Evolutionary conservation across 1,140 invertebrate genomes (phyloP).

Genomic region (Pantala flavescens): DNA sequence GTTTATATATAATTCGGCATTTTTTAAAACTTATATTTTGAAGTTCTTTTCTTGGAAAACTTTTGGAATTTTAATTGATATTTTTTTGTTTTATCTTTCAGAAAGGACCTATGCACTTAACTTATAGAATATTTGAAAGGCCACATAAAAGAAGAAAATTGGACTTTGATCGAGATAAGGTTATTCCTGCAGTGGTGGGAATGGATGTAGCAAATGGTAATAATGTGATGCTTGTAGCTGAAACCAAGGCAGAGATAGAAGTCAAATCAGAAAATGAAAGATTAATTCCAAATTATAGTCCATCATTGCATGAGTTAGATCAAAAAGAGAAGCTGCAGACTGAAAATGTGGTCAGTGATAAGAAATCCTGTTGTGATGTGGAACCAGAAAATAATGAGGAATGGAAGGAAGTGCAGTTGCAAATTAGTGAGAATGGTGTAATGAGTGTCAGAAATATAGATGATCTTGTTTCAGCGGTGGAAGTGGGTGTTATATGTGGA

Average conservation of each 20-base stretch:
- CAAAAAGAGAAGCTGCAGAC: neutral
- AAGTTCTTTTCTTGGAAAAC: too few relatives aligned
- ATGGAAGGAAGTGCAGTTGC: constrained; percentile 56
- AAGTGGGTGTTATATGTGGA: neutral
- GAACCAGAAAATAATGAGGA: constrained; percentile 32
- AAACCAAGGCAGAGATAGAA: neutral
- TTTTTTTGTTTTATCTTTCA: constrained; percentile 26
- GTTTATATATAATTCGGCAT: too few relatives aligned
- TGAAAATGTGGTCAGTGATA: neutral
- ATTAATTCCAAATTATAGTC: constrained; percentile 8
- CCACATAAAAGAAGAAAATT: constrained; percentile 39
- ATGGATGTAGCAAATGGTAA: neutral
- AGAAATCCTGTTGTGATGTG: neutral
- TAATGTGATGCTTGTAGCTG: neutral
- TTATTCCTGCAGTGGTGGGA: constrained; percentile 24
- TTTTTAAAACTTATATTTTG: too few relatives aligned
- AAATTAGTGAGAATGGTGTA: constrained; percentile 57
- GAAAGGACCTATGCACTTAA: constrained; percentile 48
- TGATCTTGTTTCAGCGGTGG: neutral
- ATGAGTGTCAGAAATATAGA: constrained; percentile 49
- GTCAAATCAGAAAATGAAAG: constrained; percentile 14
- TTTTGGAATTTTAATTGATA: too few relatives aligned
- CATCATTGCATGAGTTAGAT: neutral
- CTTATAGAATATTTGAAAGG: constrained; percentile 50
- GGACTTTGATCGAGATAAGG: constrained; percentile 35